These are phyloP conservation scores for Rhabdomys dilectus DNA, from an alignment of 2,113 vertebrate species.

Conservation along the genomic window DNA sequence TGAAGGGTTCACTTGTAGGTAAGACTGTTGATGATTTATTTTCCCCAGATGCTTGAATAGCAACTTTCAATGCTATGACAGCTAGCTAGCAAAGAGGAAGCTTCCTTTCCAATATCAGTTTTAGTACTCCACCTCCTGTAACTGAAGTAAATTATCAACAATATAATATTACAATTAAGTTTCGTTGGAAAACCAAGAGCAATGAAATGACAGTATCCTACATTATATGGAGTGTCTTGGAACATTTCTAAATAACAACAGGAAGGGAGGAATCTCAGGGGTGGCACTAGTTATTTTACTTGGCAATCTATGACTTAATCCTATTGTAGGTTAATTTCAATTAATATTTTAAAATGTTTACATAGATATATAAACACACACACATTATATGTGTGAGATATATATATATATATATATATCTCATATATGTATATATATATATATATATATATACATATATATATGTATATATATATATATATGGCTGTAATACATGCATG, in stretches of 20 bases:
- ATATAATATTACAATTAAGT: neutral
- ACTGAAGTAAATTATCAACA: neutral
- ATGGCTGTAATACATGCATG: no score
- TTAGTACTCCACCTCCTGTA: neutral
- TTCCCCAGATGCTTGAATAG: neutral
- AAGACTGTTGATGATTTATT: neutral
- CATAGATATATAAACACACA: neutral
- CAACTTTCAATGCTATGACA: neutral
- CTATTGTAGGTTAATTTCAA: neutral
- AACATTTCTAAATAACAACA: neutral
- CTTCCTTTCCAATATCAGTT: neutral
- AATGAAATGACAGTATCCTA: neutral
- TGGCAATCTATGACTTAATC: neutral
- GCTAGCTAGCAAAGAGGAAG: neutral
- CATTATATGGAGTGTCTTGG: neutral
- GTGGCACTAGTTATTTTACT: neutral
- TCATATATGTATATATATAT: no score
- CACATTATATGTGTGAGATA: no score
- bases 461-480: no score
- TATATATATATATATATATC: no score
- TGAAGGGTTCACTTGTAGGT: neutral
- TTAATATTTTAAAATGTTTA: neutral
- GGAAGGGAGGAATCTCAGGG: neutral
- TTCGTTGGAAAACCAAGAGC: neutral
- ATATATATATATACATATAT: no score